Percentiles rank a stretch among this genome's conserved stretches.
These are phyloP conservation scores for Scaptomyza hsui DNA, from an alignment of 1,140 invertebrate species.

Conservation along the genomic window DNA sequence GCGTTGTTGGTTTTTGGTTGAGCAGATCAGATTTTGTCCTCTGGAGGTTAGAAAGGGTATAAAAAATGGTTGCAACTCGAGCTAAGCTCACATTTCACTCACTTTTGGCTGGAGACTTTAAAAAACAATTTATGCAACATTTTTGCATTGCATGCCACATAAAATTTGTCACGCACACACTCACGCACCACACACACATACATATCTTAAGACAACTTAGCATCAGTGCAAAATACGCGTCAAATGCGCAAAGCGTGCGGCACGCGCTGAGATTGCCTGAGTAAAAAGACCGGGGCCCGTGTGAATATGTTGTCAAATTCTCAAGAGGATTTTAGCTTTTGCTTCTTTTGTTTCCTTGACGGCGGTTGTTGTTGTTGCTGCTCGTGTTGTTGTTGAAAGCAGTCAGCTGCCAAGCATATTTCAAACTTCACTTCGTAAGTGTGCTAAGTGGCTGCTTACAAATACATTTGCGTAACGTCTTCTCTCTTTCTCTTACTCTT, in stretches of 20 bases:
- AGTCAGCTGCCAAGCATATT: slow-evolving; percentile 75
- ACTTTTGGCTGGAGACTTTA: slow-evolving; percentile 53
- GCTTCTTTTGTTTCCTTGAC: slow-evolving; percentile 42
- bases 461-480: slow-evolving; percentile 72
- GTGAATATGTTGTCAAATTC: slow-evolving; percentile 82
- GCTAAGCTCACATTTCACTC: slow-evolving; percentile 63
- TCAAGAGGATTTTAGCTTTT: slow-evolving; percentile 73
- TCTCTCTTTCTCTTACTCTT: neutral
- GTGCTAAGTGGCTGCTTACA: slow-evolving; percentile 81
- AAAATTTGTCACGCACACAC: slow-evolving; percentile 38
- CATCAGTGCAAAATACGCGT: slow-evolving; percentile 73
- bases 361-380: slow-evolving; percentile 9
- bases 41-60: slow-evolving; percentile 2
- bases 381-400: slow-evolving; percentile 43
- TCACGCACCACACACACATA: slow-evolving; percentile 10
- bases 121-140: slow-evolving; percentile 77
- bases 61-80: slow-evolving; percentile 14
- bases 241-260: slow-evolving; percentile 79
- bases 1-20: neutral
- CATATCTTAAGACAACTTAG: neutral
- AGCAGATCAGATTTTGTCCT: slow-evolving; percentile 22
- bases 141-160: slow-evolving; percentile 37
- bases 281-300: slow-evolving; percentile 29
- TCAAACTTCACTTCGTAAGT: slow-evolving; percentile 74
- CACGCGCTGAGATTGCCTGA: slow-evolving; percentile 73